Evolutionary conservation across 2,113 vertebrate species (phyloP), one percentile per base, ranked within the genome.

Genomic region (Urocitellus parryii): DNA sequence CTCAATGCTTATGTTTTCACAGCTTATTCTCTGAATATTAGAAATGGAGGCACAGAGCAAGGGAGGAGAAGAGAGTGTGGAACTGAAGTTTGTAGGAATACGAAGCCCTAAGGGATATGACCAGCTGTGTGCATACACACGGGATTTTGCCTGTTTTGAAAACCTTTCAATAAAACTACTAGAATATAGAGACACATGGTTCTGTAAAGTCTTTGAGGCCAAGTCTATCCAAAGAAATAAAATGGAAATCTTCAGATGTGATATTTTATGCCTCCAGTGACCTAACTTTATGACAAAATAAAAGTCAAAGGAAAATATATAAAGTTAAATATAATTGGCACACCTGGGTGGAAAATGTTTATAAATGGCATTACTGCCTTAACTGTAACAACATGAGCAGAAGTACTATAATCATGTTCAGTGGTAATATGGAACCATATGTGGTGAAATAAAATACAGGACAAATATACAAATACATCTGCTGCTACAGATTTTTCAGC

Each of bases 401-500:
- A 90, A 88, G 42, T 48, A 13, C 20, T 22, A 4, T 77, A 29
- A 67, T 80, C 68, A 94, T 78, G 70, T 10, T 92, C 80, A 70
- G 74, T 88, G 82, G 91, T 89, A 97, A 93, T 17, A 87, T 0
- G 79, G 89, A 73, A 51, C 81, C 27, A 37, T 80, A 80, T 72
- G 81, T 92, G 90, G 78, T 92, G 70, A 97, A 97, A 94, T 91
- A 91, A 97, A 97, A 91, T 16, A 67, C 90, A 96, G 95, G 94
- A 90, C 70, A 96, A 96, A 97, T 95, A 96, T 83, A 79, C 79
- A 96, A 97, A 96, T 95, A 97, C 96, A 97, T 98, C 96, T 97
- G 84, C 37, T 82, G 29, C 94, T 94, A 72, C 94, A 95, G 96
- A 94, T 88, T 94, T 74, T 96, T 90, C 85, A 96, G 88, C 76